Evolutionary conservation across 2,113 vertebrate species (phyloP), one percentile per base, ranked within the genome.

Genomic region (Corapipo altera): DNA sequence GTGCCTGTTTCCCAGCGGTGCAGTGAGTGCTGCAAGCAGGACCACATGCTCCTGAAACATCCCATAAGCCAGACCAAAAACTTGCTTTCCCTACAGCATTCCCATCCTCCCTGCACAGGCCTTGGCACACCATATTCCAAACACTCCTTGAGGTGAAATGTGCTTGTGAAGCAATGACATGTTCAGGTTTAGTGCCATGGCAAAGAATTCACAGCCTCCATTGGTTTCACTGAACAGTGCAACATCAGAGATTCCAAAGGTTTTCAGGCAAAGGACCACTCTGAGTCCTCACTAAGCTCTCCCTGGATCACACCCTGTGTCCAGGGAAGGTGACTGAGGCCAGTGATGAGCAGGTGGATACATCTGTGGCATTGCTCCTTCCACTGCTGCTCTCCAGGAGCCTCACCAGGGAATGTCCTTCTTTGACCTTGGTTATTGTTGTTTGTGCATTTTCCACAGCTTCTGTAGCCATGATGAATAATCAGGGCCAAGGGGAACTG

Each of bases 1-100:
- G 58, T 17, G 48, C 0, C 0, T 1, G 7, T 44, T 80, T 19
- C 65, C 48, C 57, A 44, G 10, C 10, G 9, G 46, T 2, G 2
- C 15, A 67, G 48, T 8, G 23, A 52, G 21, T 3, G 28, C n/a
- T 13, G 11, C 43, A 48, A 41, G 46, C 28, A 70, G 71, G 15
- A 51, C 46, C 46, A n/a, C 26, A 6, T 8, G 6, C 21, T 6
- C 18, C 13, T 41, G 35, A 65, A 72, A 55, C 35, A 77, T 14
- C 35, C 54, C 26, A 20, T 3, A 24, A 32, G 5, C 41, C 16
- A 76, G 11, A 9, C 46, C 26, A 76, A 89, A 88, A 35, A 9
- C 43, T 75, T 64, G 6, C 64, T 46, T 26, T 15, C 15, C 11
- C 27, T 35, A 46, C 18, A 59, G n/a, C 37, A 39, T 16, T 35